A percentile compares a stretch with the other conserved stretches of the same genome.
These are phyloP conservation scores for Oithona nana DNA, from an alignment of 2,888 invertebrate genomes.

Conservation along the genomic window DNA sequence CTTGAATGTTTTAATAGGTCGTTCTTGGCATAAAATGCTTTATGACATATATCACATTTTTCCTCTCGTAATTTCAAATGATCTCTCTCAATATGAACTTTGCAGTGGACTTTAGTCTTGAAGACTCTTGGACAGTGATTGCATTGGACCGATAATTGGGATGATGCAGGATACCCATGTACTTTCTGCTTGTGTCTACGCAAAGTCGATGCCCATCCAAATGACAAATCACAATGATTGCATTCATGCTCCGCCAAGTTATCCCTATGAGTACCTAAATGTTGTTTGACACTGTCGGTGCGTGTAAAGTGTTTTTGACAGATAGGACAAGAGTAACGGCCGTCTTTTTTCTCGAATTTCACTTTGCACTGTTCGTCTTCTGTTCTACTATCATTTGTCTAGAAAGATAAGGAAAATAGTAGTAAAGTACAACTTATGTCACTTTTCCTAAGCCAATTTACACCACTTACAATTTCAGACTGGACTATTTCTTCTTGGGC, in stretches of 20 bases:
- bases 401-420: too few relatives aligned
- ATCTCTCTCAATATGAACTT: not conserved
- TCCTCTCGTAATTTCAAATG: not conserved
- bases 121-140: not conserved
- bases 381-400: too few relatives aligned
- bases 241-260: not conserved
- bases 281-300: not conserved
- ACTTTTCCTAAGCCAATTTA: too few relatives aligned
- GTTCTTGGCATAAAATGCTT: not conserved
- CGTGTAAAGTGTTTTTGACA: not conserved
- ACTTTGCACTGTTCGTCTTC: not conserved
- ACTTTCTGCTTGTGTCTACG: not conserved
- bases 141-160: not conserved
- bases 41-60: not conserved
- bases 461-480: too few relatives aligned
- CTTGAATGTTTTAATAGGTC: slow-evolving; percentile 18
- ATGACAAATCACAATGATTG: not conserved
- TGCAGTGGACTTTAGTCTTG: not conserved
- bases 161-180: not conserved
- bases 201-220: not conserved
- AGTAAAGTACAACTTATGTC: too few relatives aligned
- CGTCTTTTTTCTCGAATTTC: not conserved
- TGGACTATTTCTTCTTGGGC: too few relatives aligned
- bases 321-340: not conserved
- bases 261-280: not conserved